A percentile compares a stretch with the other conserved stretches of the same genome.
Conservation (phyloP, 2,113 vertebrate species). For the Procapra przewalskii region DNA sequence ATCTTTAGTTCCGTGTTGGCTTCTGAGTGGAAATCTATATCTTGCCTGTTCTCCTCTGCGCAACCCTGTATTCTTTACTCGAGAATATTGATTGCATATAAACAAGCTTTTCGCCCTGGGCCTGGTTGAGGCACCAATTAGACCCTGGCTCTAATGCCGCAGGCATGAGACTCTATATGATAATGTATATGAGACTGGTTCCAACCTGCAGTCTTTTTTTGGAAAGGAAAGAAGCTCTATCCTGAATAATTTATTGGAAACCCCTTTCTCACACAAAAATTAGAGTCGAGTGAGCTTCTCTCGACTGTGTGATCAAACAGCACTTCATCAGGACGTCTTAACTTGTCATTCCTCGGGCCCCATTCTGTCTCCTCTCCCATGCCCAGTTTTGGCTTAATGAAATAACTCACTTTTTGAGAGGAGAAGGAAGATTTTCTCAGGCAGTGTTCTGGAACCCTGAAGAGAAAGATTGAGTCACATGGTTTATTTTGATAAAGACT, state of each 20-base stretch:
- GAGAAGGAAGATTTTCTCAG: not conserved
- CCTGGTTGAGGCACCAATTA: constrained; percentile 51
- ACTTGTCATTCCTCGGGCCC: not conserved
- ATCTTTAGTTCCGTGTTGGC: constrained; percentile 58
- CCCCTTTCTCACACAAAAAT: constrained; percentile 30
- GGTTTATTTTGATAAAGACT: not conserved
- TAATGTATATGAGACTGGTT: constrained; percentile 49
- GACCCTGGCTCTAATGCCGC: not conserved
- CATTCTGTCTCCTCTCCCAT: not conserved
- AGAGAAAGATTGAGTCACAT: not conserved
- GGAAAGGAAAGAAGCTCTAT: constrained; percentile 44
- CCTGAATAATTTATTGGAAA: constrained; percentile 68
- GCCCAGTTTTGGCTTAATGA: not conserved
- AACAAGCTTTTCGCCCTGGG: constrained; percentile 64
- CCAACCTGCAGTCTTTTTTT: constrained; percentile 39
- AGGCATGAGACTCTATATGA: not conserved
- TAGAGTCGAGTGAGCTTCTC: not conserved
- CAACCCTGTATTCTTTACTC: constrained; percentile 47
- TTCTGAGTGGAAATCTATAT: constrained; percentile 74
- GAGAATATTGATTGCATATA: constrained; percentile 75
- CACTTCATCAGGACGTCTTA: not conserved
- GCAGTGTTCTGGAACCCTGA: not conserved
- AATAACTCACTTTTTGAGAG: not conserved
- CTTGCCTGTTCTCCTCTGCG: not conserved
- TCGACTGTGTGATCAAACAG: not conserved